phyloP scores from a whole-genome alignment of 1,140 invertebrate species.

The Ericerus pela region DNA sequence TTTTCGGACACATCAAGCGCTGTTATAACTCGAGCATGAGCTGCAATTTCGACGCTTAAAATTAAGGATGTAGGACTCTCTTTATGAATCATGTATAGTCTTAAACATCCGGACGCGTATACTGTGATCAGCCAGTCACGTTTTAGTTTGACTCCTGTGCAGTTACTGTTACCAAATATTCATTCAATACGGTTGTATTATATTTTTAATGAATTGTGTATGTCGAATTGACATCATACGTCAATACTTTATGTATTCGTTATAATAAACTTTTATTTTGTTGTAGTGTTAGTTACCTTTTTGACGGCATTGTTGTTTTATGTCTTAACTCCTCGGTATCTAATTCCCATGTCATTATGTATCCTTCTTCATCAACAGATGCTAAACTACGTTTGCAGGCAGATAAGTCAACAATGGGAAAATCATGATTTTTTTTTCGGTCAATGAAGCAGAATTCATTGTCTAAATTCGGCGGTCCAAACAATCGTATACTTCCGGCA shows the following conservation, averaged over 20 bases:
- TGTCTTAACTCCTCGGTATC: constrained; percentile 3
- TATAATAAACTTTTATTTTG: not conserved
- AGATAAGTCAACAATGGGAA: constrained; percentile 22
- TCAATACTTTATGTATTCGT: too few relatives aligned
- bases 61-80: constrained; percentile 5
- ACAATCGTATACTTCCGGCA: constrained; percentile 23
- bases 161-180: constrained; percentile 21
- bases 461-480: constrained; percentile 22
- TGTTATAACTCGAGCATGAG: constrained; percentile 35
- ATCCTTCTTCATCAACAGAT: constrained; percentile 25
- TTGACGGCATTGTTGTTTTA: not conserved
- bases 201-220: too few relatives aligned
- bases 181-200: constrained; percentile 4
- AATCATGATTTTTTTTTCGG: constrained; percentile 22
- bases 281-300: not conserved
- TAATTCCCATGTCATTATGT: constrained; percentile 21
- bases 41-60: constrained; percentile 32
- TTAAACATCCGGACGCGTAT: constrained; percentile 36
- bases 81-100: constrained; percentile 27
- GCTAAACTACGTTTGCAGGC: constrained; percentile 20
- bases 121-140: constrained; percentile 29
- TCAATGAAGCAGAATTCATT: constrained; percentile 23
- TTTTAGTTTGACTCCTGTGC: constrained; percentile 23
- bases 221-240: too few relatives aligned
- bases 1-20: constrained; percentile 32